Base-by-base conservation (phyloP, 2,113 vertebrate genomes). In the Ammospiza nelsoni region DNA sequence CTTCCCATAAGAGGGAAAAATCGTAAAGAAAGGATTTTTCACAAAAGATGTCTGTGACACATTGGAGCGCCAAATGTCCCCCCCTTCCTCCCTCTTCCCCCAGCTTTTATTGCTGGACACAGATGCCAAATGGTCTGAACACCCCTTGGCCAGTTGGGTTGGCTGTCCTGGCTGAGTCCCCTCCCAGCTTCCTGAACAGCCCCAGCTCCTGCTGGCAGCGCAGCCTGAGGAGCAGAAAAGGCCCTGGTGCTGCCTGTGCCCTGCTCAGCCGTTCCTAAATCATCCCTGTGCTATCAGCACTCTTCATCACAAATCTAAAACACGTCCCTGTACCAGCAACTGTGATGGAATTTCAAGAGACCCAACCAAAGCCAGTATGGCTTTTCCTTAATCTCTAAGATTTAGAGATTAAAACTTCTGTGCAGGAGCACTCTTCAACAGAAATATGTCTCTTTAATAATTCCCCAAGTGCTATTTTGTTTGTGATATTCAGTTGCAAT, bases 21-120 rank as follows among this genome's bases (percentile, higher is more conserved):
- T 41, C 41, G 5, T 41, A 41, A 41, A 41, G 41, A 41, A 41
- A 41, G 41, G 41, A 41, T 41, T 41, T 41, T 41, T 41, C 41
- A 41, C 41, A 41, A 41, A 41, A 41, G 41, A 15, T 41, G 41
- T 41, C 41, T 41, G 41, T 41, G 41, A 14, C 41, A 41, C 41
- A 41, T 43, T 43, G 31, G 25, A 51, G 8, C 0, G 0, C 12
- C 4, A 4, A 41, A 55, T 4, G 1, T 80, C 6, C 11, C 9
- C 7, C 7, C 9, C 9, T 82, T 90, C 35, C 18, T 84, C 6
- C 43, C 76, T 31, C 22, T 87, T 61, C 4, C 24, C 5, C 4
- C 20, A n/a, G 28, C 5, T 79, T 82, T 88, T 76, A 7, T 15
- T 79, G 39, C 75, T 67, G 62, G 79, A 15, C 44, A 43, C 9